These are phyloP conservation scores for Scaptomyza montana DNA, from an alignment of 1,140 invertebrate species.

Conservation along the genomic window DNA sequence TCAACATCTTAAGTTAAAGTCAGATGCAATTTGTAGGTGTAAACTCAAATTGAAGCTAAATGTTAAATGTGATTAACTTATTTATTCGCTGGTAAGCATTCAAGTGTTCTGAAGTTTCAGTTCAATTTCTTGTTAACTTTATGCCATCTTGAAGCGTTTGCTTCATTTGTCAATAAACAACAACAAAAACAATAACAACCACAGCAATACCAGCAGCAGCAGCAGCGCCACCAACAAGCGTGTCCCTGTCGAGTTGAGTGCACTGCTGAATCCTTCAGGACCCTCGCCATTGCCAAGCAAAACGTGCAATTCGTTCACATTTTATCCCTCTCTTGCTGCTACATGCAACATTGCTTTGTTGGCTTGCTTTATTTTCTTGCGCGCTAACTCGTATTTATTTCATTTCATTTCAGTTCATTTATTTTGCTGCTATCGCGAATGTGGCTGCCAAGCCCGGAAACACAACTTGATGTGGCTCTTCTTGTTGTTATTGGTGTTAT, in stretches of 20 bases:
- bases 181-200: conserved; percentile 1
- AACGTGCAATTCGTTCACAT: conserved; percentile 14
- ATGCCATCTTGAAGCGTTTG: conserved; percentile 41
- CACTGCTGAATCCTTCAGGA: conserved; percentile 29
- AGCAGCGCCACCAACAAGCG: not conserved
- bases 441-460: conserved; percentile 43
- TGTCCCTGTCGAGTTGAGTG: conserved; percentile 18
- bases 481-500: conserved; percentile 4
- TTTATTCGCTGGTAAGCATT: not conserved
- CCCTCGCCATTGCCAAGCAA: not conserved
- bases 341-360: not conserved
- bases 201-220: not conserved
- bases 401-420: conserved; percentile 55
- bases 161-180: conserved; percentile 71
- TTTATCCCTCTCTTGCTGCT: not conserved
- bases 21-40: not conserved
- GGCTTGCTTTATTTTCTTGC: not conserved
- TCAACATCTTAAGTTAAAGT: too few species aligned
- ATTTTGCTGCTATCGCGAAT: conserved; percentile 26
- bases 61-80: conserved; percentile 47
- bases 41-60: not conserved
- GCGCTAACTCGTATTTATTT: conserved; percentile 62
- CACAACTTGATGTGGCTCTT: not conserved
- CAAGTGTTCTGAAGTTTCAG: not conserved
- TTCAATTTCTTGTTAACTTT: conserved; percentile 56